Conservation (phyloP, 2,888 invertebrate species). For the Lamellibrachia satsuma region DNA sequence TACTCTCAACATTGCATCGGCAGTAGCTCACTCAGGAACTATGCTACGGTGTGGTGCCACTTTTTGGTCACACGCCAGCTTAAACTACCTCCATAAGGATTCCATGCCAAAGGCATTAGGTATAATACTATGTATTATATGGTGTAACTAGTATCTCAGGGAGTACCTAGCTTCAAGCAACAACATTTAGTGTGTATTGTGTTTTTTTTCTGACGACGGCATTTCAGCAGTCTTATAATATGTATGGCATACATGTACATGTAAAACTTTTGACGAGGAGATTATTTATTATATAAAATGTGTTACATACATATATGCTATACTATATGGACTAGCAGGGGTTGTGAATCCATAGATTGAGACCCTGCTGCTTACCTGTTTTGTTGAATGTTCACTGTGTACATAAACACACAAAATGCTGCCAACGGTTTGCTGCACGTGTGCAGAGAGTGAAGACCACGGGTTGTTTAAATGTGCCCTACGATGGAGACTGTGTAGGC, state of each 20-base stretch:
- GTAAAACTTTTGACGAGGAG: conserved; percentile 17
- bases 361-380: conserved; percentile 3
- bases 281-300: conserved; percentile 17
- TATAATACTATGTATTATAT: conserved; percentile 13
- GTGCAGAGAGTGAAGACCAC: background rate
- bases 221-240: conserved; percentile 17
- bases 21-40: conserved; percentile 11
- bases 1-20: conserved; percentile 5
- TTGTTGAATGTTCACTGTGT: conserved; percentile 17
- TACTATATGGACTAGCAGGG: conserved; percentile 17
- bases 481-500: background rate
- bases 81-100: conserved; percentile 17
- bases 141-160: conserved; percentile 6
- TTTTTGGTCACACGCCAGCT: conserved; percentile 13
- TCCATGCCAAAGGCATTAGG: conserved; percentile 17
- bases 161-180: conserved; percentile 17
- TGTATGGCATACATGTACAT: conserved; percentile 6
- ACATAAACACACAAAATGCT: background rate
- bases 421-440: background rate
- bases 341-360: conserved; percentile 11
- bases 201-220: conserved; percentile 1
- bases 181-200: conserved; percentile 17
- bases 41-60: conserved; percentile 17
- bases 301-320: conserved; percentile 17
- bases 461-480: background rate